Evolutionary conservation across 2,888 invertebrate genomes (phyloP).

Genomic region (Sarcophaga caerulescens): DNA sequence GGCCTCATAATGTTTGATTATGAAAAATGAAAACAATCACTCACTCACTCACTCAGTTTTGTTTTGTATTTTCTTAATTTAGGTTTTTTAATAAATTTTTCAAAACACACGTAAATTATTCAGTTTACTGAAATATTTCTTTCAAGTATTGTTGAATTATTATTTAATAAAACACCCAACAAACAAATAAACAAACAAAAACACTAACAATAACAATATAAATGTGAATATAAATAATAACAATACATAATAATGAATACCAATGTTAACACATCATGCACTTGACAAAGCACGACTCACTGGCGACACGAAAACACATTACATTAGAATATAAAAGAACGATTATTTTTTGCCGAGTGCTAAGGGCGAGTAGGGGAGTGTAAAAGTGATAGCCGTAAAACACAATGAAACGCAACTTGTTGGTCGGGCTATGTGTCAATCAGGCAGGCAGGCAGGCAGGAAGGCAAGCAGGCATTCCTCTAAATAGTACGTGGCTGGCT

Average conservation of each 20-base stretch:
- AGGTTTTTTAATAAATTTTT: not conserved
- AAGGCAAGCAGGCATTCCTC: conserved; percentile 46
- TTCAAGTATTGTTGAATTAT: not conserved
- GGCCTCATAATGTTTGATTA: not conserved
- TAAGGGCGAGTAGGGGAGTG: not conserved
- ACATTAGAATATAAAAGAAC: conserved; percentile 47
- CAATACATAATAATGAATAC: conserved; percentile 28
- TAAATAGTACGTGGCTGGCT: conserved; percentile 38
- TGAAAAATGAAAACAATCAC: not conserved
- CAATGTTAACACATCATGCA: conserved; percentile 59
- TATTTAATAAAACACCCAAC: conserved; percentile 21
- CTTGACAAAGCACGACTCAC: conserved; percentile 64
- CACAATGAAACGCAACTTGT: too few species aligned
- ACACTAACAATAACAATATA: conserved; percentile 21
- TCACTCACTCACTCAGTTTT: not conserved
- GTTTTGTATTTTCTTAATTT: not conserved
- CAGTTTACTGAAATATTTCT: not conserved
- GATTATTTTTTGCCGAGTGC: not conserved
- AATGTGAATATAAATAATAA: conserved; percentile 30
- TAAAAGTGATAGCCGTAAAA: not conserved
- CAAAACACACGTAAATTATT: not conserved
- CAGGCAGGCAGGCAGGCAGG: conserved; percentile 15
- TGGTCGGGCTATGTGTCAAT: conserved; percentile 9
- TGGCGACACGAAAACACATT: conserved; percentile 62
- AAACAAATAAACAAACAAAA: not conserved